Evolutionary conservation across 1,140 invertebrate species (phyloP), one percentile per base, ranked within the genome.

Genomic region (Ditylenchus dipsaci): DNA sequence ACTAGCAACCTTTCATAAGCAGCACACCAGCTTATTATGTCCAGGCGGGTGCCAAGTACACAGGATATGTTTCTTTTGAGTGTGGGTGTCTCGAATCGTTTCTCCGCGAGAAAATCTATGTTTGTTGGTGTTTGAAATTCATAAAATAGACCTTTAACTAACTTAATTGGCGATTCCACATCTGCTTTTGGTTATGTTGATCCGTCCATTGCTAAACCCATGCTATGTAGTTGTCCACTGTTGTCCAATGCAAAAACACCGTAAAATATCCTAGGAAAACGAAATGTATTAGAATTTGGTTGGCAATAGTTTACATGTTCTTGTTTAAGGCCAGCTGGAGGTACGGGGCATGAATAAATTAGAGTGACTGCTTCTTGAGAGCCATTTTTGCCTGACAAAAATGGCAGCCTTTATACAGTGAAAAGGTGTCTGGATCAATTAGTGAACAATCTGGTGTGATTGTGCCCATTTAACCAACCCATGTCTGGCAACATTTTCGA

Each of bases 151-250:
- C 11, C 21, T 13, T 13, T 15, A 59, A 13, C 30, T 23, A 59
- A 26, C 68, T 29, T 70, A 15, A 59, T 15, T 17, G 49, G 26
- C 0, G 42, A 49, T 0, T 70, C 67, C n/a, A 27, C 56, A 21
- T 70, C 56, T 0, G 57, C 53, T 26, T n/a, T 56, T 45, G 13
- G 60, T 38, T 30, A 70, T 60, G 33, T 23, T 70, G 13, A 70
- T 70, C 59, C 58, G 53, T 5, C 68, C 68, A 30, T 19, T 70
- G 27, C 29, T 57, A 69, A 70, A 33, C 68, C 68, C 19, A 70
- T 42, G 68, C 68, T 29, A 70, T 56, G 17, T 42, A 59, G 43
- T 65, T 70, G 9, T 70, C 65, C 5, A 19, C 1, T 1, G 63
- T 49, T 70, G 53, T 26, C 68, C 68, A 3, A 70, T 30, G 5